Conservation (phyloP, 2,797 vertebrate species). For the Macrochelys suwanniensis region DNA sequence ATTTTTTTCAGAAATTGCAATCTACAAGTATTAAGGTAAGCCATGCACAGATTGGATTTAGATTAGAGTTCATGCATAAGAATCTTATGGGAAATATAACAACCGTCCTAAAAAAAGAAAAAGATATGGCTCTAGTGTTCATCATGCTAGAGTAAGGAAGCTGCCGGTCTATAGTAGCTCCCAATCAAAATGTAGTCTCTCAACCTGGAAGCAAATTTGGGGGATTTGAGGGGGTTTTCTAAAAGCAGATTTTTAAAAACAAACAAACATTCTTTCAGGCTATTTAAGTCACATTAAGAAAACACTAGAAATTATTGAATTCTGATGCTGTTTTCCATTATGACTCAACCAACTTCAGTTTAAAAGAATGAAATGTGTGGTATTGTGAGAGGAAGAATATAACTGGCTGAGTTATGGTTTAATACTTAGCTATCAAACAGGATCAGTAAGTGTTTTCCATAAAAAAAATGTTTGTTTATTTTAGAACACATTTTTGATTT, state of each 20-base stretch:
- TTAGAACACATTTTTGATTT: background rate
- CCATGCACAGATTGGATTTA: background rate
- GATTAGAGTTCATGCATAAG: background rate
- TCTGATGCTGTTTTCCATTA: background rate
- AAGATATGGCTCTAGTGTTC: background rate
- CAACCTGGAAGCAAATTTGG: background rate
- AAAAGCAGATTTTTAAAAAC: background rate
- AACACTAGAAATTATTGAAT: background rate
- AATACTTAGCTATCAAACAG: background rate
- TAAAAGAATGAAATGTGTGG: background rate
- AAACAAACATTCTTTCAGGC: background rate
- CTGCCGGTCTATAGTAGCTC: background rate
- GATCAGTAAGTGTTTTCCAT: background rate
- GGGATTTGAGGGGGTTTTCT: background rate
- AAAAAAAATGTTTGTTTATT: background rate
- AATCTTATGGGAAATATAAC: background rate
- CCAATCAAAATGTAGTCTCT: background rate
- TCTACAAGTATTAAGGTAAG: constrained; percentile 98
- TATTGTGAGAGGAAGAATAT: background rate
- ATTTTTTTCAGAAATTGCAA: constrained; percentile 98
- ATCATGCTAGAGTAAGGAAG: background rate
- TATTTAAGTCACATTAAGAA: background rate
- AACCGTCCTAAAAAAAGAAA: background rate
- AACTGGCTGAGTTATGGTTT: background rate
- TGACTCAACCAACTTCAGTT: background rate